Conservation (phyloP, 2,888 invertebrate genomes). For the Zeuzera pyrina region DNA sequence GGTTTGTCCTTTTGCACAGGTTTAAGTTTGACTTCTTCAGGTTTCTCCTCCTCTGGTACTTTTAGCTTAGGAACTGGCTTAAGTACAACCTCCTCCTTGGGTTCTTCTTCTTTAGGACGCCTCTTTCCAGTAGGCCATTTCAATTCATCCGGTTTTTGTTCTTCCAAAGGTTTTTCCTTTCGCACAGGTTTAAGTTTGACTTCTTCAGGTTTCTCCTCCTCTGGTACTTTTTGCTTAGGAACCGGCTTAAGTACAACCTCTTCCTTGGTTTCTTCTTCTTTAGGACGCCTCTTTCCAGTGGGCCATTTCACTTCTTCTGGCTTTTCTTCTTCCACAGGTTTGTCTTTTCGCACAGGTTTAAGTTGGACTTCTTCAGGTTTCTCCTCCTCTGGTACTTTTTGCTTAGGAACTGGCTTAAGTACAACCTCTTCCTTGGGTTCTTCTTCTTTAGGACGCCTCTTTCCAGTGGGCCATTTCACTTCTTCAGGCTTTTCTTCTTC, state of each 20-base stretch:
- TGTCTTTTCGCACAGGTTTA: slow-evolving; percentile 25
- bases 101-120: slow-evolving; percentile 27
- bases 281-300: slow-evolving; percentile 21
- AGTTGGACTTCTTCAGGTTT: slow-evolving; percentile 39
- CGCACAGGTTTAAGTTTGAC: slow-evolving; percentile 12
- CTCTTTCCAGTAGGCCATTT: slow-evolving; percentile 19
- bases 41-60: slow-evolving; percentile 43
- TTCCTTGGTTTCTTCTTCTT: slow-evolving; percentile 24
- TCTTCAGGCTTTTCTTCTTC: slow-evolving; percentile 30
- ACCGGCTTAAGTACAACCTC: slow-evolving; percentile 41
- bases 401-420: slow-evolving; percentile 33
- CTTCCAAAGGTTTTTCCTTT: slow-evolving; percentile 18
- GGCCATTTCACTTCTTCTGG: slow-evolving; percentile 26
- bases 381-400: slow-evolving; percentile 29
- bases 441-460: slow-evolving; percentile 21
- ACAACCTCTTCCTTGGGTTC: slow-evolving; percentile 29
- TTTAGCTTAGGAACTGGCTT: slow-evolving; percentile 40
- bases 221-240: slow-evolving; percentile 21
- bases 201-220: slow-evolving; percentile 19
- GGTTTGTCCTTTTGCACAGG: slow-evolving; percentile 14
- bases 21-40: slow-evolving; percentile 12
- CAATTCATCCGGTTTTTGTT: slow-evolving; percentile 42
- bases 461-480: slow-evolving; percentile 26
- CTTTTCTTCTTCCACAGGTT: slow-evolving; percentile 32
- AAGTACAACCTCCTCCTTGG: slow-evolving; percentile 33